Conservation (phyloP, 2,888 invertebrate species). For the Nasonia oneida region DNA sequence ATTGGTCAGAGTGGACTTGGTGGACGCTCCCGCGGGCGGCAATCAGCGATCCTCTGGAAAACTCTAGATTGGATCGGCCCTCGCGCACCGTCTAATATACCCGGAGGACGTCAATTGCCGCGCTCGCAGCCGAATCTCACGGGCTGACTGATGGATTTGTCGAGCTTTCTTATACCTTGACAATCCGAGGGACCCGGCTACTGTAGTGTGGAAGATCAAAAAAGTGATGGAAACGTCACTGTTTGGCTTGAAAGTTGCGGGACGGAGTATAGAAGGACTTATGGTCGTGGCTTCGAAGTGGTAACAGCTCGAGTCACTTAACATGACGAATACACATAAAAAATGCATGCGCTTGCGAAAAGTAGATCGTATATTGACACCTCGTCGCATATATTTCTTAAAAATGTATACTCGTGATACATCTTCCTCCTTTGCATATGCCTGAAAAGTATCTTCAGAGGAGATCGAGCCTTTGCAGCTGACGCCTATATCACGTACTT, state of each 20-base stretch:
- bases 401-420: background rate
- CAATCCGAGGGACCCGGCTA: background rate
- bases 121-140: background rate
- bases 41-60: slow-evolving; percentile 16
- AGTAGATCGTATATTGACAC: background rate
- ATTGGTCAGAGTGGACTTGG: background rate
- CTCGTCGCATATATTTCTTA: slow-evolving; percentile 8
- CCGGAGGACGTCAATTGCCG: background rate
- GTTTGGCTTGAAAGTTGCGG: background rate
- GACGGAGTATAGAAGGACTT: too few species aligned
- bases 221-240: background rate
- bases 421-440: background rate
- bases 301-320: too few species aligned
- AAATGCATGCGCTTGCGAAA: background rate
- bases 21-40: background rate
- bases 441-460: background rate
- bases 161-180: background rate
- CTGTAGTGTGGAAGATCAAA: background rate
- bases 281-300: too few species aligned
- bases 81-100: background rate
- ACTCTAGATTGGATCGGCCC: slow-evolving; percentile 6
- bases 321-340: background rate
- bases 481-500: background rate
- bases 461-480: background rate
- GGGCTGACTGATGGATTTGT: slow-evolving; percentile 1